Evolutionary conservation across 2,888 invertebrate genomes (phyloP).

Genomic region (Notodonta dromedarius): DNA sequence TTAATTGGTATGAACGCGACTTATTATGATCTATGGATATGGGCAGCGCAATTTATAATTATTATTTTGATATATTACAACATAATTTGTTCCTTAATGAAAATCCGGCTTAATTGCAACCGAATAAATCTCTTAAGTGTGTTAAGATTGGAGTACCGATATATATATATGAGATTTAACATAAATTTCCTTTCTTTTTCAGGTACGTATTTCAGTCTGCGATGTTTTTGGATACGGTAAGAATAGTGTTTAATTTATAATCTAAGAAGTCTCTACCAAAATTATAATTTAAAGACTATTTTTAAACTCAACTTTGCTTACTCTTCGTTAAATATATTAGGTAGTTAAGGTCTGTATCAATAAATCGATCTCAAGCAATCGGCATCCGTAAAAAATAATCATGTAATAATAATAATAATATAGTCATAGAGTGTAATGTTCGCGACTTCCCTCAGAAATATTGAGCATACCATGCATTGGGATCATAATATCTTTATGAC

Average conservation of each 20-base stretch:
- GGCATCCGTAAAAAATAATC: no score
- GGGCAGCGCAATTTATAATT: slow-evolving; percentile 57
- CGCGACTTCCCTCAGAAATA: no score
- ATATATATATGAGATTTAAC: slow-evolving; percentile 20
- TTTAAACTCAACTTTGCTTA: neutral
- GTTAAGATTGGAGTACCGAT: slow-evolving; percentile 9
- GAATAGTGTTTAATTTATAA: slow-evolving; percentile 9
- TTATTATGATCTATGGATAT: slow-evolving; percentile 71
- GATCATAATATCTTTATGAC: neutral
- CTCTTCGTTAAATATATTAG: no score
- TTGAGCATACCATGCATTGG: no score
- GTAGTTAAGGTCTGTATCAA: no score
- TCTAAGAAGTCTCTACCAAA: neutral
- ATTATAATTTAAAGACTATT: neutral
- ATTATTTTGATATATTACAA: slow-evolving; percentile 57
- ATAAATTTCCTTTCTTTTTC: slow-evolving; percentile 45
- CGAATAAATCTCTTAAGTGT: slow-evolving; percentile 26
- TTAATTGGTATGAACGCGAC: slow-evolving; percentile 72
- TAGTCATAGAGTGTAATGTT: no score
- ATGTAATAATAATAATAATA: no score
- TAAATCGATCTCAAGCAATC: no score
- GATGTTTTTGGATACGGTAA: slow-evolving; percentile 19
- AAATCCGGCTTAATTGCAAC: slow-evolving; percentile 44
- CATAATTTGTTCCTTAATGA: slow-evolving; percentile 41
- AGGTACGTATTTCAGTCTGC: slow-evolving; percentile 57